Percentiles rank a stretch among this genome's conserved stretches.
phyloP scores from a whole-genome alignment of 2,888 invertebrate species.

The Dicyrtomina minuta region DNA sequence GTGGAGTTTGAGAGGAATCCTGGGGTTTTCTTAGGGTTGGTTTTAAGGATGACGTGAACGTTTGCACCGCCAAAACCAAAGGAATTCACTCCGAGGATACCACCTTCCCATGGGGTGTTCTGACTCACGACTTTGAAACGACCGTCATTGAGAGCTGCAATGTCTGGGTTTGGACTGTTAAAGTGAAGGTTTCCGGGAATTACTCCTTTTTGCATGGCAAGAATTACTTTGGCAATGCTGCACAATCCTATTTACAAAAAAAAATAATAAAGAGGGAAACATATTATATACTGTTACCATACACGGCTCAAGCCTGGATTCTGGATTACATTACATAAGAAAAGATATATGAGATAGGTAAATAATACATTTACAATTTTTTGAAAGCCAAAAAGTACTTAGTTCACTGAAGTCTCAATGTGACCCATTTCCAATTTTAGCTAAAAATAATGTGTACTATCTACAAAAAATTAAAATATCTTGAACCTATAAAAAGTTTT shows the following conservation, averaged over 20 bases:
- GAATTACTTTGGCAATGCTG: constrained; percentile 83
- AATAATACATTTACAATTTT: no score
- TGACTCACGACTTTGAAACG: constrained; percentile 84
- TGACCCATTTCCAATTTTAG: no score
- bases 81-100: constrained; percentile 90
- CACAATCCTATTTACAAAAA: constrained; percentile 67
- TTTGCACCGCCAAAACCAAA: constrained; percentile 99
- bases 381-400: no score
- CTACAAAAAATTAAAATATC: no score
- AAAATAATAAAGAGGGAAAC: constrained; percentile 5
- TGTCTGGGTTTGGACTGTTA: constrained; percentile 79
- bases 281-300: background rate
- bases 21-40: constrained; percentile 67
- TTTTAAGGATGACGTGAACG: constrained; percentile 77
- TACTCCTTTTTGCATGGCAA: constrained; percentile 86
- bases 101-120: constrained; percentile 82
- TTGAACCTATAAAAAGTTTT: no score
- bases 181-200: constrained; percentile 93
- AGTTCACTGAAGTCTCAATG: no score
- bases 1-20: constrained; percentile 53
- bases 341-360: no score
- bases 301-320: no score
- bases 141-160: constrained; percentile 87
- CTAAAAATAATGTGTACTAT: no score
- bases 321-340: no score